phyloP scores from a whole-genome alignment of 1,140 invertebrate species.

The Rhopalosiphum padi region DNA sequence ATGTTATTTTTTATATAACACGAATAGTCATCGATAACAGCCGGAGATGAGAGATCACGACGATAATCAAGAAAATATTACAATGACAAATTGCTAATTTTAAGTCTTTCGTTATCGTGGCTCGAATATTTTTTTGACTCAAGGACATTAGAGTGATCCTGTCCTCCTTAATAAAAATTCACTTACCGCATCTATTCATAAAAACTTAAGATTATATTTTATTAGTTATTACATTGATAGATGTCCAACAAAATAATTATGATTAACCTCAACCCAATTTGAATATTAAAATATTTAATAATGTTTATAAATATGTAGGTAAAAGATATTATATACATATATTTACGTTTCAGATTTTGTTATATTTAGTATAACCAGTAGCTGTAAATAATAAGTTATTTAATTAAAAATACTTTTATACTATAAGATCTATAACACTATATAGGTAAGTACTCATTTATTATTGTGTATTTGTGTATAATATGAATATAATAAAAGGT shows the following conservation, averaged over 20 bases:
- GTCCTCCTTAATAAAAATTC: constrained; percentile 19
- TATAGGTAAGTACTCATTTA: not conserved
- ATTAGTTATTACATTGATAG: constrained; percentile 20
- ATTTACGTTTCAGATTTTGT: not conserved
- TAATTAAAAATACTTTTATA: not conserved
- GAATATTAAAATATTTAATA: not conserved
- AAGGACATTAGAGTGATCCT: constrained; percentile 16
- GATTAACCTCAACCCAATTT: constrained; percentile 43
- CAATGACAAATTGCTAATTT: not conserved
- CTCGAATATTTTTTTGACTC: not conserved
- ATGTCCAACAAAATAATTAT: constrained; percentile 3
- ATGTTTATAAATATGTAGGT: not conserved
- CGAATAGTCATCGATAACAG: not conserved
- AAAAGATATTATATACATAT: not conserved
- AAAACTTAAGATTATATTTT: not conserved
- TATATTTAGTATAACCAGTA: not conserved
- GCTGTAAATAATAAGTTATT: not conserved
- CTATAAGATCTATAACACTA: not conserved
- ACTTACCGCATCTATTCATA: not conserved
- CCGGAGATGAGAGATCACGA: not conserved
- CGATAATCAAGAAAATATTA: not conserved
- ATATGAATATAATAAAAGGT: not conserved
- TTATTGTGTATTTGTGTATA: not conserved
- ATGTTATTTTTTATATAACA: not conserved
- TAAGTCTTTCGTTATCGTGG: not conserved